These are phyloP conservation scores for Drosophila maculinotata DNA, from an alignment of 2,888 invertebrate species.

Conservation along the genomic window DNA sequence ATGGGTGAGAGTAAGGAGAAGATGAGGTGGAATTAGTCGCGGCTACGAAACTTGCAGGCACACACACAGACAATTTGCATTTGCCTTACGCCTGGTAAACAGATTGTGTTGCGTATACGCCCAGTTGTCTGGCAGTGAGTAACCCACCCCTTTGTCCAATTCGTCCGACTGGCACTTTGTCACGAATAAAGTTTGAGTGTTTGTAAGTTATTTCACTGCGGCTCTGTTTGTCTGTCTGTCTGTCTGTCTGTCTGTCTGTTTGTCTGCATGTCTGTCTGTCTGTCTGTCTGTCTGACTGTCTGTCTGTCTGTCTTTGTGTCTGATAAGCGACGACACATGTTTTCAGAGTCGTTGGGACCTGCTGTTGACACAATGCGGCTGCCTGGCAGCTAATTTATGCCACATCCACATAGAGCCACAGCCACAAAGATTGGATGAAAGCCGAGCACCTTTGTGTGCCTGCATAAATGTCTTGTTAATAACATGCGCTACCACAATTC, in stretches of 20 bases:
- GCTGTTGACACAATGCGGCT: slow-evolving; percentile 56
- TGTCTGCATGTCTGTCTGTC: slow-evolving; percentile 10
- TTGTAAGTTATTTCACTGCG: slow-evolving; percentile 69
- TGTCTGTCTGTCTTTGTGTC: slow-evolving; percentile 23
- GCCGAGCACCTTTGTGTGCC: slow-evolving; percentile 49
- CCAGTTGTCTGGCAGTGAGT: slow-evolving; percentile 35
- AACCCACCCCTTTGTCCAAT: slow-evolving; percentile 8
- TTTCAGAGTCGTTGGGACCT: slow-evolving; percentile 54
- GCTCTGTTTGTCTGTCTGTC: slow-evolving; percentile 25
- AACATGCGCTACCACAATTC: slow-evolving; percentile 43
- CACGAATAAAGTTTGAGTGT: slow-evolving; percentile 59
- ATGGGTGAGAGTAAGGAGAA: slow-evolving; percentile 15
- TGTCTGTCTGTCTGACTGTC: slow-evolving; percentile 28
- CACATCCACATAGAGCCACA: slow-evolving; percentile 37
- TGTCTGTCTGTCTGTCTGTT: slow-evolving; percentile 8
- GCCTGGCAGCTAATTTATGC: slow-evolving; percentile 68
- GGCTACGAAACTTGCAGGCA: slow-evolving; percentile 58
- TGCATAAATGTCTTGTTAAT: slow-evolving; percentile 72
- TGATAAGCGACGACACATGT: slow-evolving; percentile 65
- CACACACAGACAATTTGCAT: slow-evolving; percentile 56
- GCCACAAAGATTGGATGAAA: slow-evolving; percentile 24
- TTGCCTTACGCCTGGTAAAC: slow-evolving; percentile 47
- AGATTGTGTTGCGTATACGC: slow-evolving; percentile 60
- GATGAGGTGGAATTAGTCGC: slow-evolving; percentile 56
- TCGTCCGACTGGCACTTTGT: slow-evolving; percentile 49